phyloP scores from a whole-genome alignment of 2,888 invertebrate species.

The Sussaba pulchella region DNA sequence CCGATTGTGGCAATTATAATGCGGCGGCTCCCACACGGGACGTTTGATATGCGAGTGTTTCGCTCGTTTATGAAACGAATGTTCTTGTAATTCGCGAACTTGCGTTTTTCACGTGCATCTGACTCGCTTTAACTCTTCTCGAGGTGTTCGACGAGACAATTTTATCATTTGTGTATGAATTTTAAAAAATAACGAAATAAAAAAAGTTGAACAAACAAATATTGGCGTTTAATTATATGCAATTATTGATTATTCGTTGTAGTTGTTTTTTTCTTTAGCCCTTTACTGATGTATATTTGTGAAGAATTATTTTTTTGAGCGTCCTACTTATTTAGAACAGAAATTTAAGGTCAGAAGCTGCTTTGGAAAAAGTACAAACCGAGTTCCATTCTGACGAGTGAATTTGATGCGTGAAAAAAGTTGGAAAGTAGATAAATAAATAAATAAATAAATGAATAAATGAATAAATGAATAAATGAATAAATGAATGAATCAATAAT shows the following conservation, averaged over 20 bases:
- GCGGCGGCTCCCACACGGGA: background rate
- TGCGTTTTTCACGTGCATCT: conserved; percentile 14
- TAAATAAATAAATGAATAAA: too few species aligned
- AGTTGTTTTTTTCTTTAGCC: conserved; percentile 1
- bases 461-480: conserved; percentile 22
- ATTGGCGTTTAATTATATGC: conserved; percentile 72
- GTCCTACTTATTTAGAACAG: too few species aligned
- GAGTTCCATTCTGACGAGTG: too few species aligned
- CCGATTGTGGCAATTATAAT: conserved; percentile 28
- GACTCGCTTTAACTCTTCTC: conserved; percentile 26
- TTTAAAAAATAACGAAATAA: conserved; percentile 50
- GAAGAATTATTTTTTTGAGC: too few species aligned
- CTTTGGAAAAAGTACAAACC: too few species aligned
- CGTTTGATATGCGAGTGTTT: background rate
- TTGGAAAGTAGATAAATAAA: too few species aligned
- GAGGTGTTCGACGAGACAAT: conserved; percentile 40
- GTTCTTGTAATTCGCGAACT: background rate
- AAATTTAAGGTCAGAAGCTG: too few species aligned
- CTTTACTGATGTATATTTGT: background rate
- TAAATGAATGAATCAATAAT: too few species aligned
- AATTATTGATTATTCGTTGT: conserved; percentile 64
- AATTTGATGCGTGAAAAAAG: too few species aligned
- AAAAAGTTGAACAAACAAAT: too few species aligned
- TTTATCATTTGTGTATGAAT: conserved; percentile 63
- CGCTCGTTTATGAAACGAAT: conserved; percentile 34